A percentile compares a stretch with the other conserved stretches of the same genome.
Evolutionary conservation across 2,888 invertebrate species (phyloP).

Genomic region (Nycteola revayana): DNA sequence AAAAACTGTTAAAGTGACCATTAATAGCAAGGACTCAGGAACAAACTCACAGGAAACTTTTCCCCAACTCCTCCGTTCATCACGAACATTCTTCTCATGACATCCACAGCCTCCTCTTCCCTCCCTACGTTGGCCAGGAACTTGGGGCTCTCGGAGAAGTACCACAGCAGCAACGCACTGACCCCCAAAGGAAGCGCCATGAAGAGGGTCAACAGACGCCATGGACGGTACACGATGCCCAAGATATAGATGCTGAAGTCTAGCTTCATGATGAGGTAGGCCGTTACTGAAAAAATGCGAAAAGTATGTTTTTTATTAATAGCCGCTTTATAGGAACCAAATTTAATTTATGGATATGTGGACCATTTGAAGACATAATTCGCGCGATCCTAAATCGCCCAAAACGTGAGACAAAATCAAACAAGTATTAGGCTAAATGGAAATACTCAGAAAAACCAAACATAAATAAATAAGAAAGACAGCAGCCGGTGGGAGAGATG

Average conservation of each 20-base stretch:
- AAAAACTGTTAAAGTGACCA: too few species aligned
- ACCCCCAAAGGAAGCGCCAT: slow-evolving; percentile 84
- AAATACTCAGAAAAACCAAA: too few species aligned
- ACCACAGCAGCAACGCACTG: slow-evolving; percentile 80
- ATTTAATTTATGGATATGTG: too few species aligned
- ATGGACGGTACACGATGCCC: slow-evolving; percentile 58
- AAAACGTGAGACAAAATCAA: too few species aligned
- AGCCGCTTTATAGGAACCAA: too few species aligned
- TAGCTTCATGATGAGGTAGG: slow-evolving; percentile 60
- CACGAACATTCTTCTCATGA: slow-evolving; percentile 82
- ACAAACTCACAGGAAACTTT: slow-evolving; percentile 56
- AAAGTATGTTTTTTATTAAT: too few species aligned
- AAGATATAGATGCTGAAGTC: slow-evolving; percentile 56
- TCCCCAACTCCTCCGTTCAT: slow-evolving; percentile 70
- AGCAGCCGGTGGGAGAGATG: too few species aligned
- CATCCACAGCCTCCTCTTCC: slow-evolving; percentile 82
- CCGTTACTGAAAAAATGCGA: slow-evolving; percentile 60
- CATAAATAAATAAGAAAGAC: too few species aligned
- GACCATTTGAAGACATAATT: too few species aligned
- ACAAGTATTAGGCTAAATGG: too few species aligned
- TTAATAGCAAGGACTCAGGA: too few species aligned
- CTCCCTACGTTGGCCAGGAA: slow-evolving; percentile 86
- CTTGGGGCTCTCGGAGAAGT: slow-evolving; percentile 88
- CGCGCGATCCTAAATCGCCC: too few species aligned
- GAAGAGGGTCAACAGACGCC: slow-evolving; percentile 68